These are phyloP conservation scores for Pseudomyrmex gracilis DNA, from an alignment of 1,140 invertebrate genomes.

Conservation along the genomic window DNA sequence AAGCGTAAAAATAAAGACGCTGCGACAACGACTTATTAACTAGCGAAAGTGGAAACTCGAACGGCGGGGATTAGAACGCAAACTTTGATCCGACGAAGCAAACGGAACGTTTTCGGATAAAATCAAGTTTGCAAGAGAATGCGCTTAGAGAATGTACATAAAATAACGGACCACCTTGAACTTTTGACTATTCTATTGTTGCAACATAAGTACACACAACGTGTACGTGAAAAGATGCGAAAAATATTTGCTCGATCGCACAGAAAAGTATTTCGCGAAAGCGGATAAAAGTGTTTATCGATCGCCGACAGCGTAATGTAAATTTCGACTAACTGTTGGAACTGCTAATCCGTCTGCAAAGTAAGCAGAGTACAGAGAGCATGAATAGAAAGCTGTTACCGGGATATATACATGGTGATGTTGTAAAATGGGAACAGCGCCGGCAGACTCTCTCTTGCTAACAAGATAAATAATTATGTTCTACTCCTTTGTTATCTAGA, in stretches of 20 bases:
- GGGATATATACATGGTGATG: conserved; percentile 20
- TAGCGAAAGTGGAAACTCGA: background rate
- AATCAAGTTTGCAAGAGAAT: too few species aligned
- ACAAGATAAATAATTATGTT: background rate
- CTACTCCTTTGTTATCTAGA: background rate
- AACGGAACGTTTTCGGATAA: too few species aligned
- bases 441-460: background rate
- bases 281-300: conserved; percentile 6
- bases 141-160: too few species aligned
- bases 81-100: too few species aligned
- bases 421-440: conserved; percentile 1
- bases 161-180: too few species aligned
- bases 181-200: too few species aligned
- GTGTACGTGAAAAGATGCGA: background rate
- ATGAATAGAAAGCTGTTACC: conserved; percentile 1
- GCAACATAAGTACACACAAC: background rate
- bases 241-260: conserved; percentile 9
- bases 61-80: too few species aligned
- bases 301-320: conserved; percentile 21
- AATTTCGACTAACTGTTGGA: conserved; percentile 33
- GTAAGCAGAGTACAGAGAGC: background rate
- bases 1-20: background rate
- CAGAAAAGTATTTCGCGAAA: background rate
- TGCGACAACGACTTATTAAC: background rate
- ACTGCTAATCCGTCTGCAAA: conserved; percentile 16